Conservation (phyloP, 1,140 invertebrate species). For the honey bee (Apis mellifera) region DNA sequence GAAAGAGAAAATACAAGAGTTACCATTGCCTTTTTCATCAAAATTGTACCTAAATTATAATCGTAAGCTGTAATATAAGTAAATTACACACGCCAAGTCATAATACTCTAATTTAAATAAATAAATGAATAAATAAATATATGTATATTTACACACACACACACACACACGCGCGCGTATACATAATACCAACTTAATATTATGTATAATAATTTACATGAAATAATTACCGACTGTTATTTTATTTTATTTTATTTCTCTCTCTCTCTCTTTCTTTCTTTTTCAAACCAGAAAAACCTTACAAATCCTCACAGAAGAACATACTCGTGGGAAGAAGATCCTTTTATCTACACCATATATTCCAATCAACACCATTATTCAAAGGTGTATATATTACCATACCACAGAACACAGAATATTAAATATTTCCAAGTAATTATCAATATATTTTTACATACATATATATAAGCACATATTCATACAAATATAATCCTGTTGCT, state of each 20-base stretch:
- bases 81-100: conserved; percentile 31
- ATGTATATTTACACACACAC: conserved; percentile 35
- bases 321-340: background rate
- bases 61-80: conserved; percentile 72
- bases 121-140: conserved; percentile 19
- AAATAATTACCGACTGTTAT: background rate
- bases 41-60: conserved; percentile 83
- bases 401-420: background rate
- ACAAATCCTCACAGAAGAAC: background rate
- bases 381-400: too few relatives aligned
- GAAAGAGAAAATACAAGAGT: conserved; percentile 80
- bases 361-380: background rate
- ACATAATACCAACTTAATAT: conserved; percentile 23
- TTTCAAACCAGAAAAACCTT: background rate
- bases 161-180: accelerated
- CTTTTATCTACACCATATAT: background rate
- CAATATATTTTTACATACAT: too few relatives aligned
- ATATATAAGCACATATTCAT: background rate
- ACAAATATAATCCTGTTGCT: background rate
- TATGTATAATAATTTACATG: conserved; percentile 23
- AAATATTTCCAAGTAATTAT: background rate
- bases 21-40: conserved; percentile 82
- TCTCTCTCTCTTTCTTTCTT: background rate
- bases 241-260: background rate
- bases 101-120: conserved; percentile 55